phyloP scores from a whole-genome alignment of 2,113 vertebrate species.

The Baryphthengus martii region DNA sequence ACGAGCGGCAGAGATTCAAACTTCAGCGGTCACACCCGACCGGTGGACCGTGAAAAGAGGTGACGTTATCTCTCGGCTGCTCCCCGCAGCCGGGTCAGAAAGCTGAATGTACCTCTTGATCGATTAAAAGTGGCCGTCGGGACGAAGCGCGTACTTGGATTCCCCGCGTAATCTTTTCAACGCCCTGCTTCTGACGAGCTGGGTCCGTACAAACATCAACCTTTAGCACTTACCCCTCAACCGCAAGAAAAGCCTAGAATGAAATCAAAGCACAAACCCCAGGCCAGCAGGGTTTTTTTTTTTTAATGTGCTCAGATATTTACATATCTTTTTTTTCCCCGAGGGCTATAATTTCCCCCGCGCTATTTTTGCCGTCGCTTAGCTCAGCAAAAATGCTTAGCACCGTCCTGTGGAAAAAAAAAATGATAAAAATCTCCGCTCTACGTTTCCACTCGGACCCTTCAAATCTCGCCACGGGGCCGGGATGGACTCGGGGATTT shows the following conservation, averaged over 20 bases:
- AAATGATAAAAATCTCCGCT: neutral
- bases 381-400: neutral
- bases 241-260: neutral
- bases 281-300: neutral
- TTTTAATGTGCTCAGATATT: neutral
- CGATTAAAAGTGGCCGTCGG: fast-evolving
- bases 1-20: neutral
- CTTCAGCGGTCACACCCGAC: neutral
- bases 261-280: fast-evolving
- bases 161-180: neutral
- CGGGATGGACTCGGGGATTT: neutral
- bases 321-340: conserved; percentile 28
- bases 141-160: fast-evolving
- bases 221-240: neutral
- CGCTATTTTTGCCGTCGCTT: neutral
- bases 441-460: neutral
- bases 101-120: neutral
- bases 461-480: fast-evolving
- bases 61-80: neutral
- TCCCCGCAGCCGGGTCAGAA: neutral
- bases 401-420: fast-evolving
- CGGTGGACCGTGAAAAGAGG: neutral
- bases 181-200: neutral
- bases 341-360: neutral
- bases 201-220: neutral